Conservation (phyloP, 2,797 vertebrate genomes). For the Rhadinocentrus ornatus region DNA sequence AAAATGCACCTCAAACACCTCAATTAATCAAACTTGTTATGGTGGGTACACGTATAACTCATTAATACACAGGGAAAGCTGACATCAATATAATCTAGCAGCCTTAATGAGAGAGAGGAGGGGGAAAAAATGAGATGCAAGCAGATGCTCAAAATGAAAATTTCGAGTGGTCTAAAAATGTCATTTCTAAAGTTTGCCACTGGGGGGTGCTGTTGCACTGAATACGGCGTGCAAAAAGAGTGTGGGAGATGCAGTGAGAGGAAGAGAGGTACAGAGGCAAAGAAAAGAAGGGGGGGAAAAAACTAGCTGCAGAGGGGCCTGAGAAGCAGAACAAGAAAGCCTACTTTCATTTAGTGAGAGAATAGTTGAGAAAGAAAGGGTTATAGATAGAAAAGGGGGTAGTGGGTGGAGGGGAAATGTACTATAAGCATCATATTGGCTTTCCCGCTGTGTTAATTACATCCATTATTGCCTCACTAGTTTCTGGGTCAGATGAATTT, state of each 20-base stretch:
- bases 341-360: conserved; percentile 17
- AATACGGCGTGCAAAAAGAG: not conserved
- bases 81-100: conserved; percentile 71
- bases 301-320: not conserved
- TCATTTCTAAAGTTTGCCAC: not conserved
- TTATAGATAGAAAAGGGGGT: conserved; percentile 12
- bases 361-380: conserved; percentile 21
- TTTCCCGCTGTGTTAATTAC: conserved; percentile 69
- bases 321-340: conserved; percentile 5
- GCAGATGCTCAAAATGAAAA: conserved; percentile 78
- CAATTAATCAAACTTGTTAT: conserved; percentile 71
- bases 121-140: conserved; percentile 56
- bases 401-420: conserved; percentile 36
- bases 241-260: conserved; percentile 7
- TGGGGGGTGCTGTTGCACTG: conserved; percentile 76
- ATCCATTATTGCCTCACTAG: conserved; percentile 58
- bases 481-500: conserved; percentile 69
- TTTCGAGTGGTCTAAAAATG: conserved; percentile 55
- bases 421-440: conserved; percentile 55
- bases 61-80: conserved; percentile 68
- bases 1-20: conserved; percentile 40
- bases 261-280: conserved; percentile 36
- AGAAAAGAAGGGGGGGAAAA: conserved; percentile 12
- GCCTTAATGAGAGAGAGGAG: conserved; percentile 66
- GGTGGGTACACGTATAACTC: conserved; percentile 60